phyloP scores from a whole-genome alignment of 2,888 invertebrate genomes.

The Drosophila eohydei region DNA sequence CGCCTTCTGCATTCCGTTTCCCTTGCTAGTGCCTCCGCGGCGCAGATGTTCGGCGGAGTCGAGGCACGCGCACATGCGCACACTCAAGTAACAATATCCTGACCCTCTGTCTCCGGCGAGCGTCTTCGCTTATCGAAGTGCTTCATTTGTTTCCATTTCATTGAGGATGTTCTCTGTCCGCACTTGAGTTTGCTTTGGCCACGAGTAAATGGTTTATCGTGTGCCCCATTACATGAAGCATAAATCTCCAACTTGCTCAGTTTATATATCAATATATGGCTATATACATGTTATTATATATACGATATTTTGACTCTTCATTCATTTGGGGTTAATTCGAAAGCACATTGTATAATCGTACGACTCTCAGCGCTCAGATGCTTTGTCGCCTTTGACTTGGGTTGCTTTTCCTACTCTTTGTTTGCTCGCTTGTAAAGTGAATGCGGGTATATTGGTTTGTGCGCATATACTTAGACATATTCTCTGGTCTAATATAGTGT shows the following conservation, averaged over 20 bases:
- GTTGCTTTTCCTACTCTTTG: slow-evolving; percentile 40
- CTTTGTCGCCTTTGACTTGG: slow-evolving; percentile 47
- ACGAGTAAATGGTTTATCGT: slow-evolving; percentile 43
- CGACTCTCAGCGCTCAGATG: slow-evolving; percentile 37
- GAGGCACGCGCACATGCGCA: slow-evolving; percentile 74
- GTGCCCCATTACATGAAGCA: slow-evolving; percentile 38
- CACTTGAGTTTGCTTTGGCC: slow-evolving; percentile 31
- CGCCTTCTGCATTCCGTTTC: slow-evolving; percentile 19
- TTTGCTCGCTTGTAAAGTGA: not conserved
- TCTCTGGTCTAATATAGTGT: too few species aligned
- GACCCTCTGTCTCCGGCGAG: slow-evolving; percentile 35
- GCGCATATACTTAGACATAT: too few species aligned
- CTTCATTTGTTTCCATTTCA: slow-evolving; percentile 20
- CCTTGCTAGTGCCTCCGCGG: slow-evolving; percentile 30
- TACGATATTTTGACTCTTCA: slow-evolving; percentile 33
- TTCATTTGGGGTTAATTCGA: slow-evolving; percentile 64
- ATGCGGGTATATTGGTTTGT: not conserved
- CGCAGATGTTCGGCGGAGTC: slow-evolving; percentile 56
- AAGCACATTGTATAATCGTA: slow-evolving; percentile 73
- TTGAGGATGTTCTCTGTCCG: slow-evolving; percentile 7
- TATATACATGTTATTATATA: not conserved
- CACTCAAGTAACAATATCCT: slow-evolving; percentile 44
- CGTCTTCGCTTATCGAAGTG: slow-evolving; percentile 11
- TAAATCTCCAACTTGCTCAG: slow-evolving; percentile 20
- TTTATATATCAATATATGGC: not conserved